Evolutionary conservation across 2,888 invertebrate genomes (phyloP).

Genomic region (Coleophora deauratella): DNA sequence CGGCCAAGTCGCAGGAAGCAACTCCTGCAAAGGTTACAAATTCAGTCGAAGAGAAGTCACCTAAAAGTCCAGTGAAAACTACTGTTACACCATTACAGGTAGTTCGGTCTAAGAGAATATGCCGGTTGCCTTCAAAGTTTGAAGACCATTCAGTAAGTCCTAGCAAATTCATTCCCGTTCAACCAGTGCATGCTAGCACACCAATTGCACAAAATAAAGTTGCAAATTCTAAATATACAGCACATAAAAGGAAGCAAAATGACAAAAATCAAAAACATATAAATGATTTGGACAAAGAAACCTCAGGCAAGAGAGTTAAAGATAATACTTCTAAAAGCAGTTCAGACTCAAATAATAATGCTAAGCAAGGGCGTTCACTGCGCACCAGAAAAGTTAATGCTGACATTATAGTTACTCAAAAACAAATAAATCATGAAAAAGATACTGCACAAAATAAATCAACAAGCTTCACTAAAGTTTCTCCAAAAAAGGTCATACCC

Average conservation of each 20-base stretch:
- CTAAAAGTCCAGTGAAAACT: constrained; percentile 31
- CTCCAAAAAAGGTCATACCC: no score
- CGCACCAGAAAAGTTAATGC: constrained; percentile 3
- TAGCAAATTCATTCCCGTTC: constrained; percentile 40
- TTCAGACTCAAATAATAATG: constrained; percentile 44
- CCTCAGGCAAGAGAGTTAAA: constrained; percentile 13
- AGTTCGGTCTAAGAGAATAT: constrained; percentile 45
- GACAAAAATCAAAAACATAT: constrained; percentile 1
- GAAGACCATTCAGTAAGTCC: constrained; percentile 53
- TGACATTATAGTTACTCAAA: constrained; percentile 2
- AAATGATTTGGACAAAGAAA: constrained; percentile 2
- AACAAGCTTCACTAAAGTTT: no score
- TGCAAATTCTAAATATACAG: constrained; percentile 1
- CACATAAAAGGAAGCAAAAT: no score
- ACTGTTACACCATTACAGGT: constrained; percentile 29
- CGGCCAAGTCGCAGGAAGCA: constrained; percentile 2
- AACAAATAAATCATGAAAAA: neutral
- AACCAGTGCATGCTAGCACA: constrained; percentile 51
- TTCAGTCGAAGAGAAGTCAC: neutral
- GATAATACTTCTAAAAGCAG: constrained; percentile 19
- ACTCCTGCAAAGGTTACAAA: no score
- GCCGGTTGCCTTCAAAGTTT: constrained; percentile 49
- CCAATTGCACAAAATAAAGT: constrained; percentile 31
- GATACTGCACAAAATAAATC: constrained; percentile 1
- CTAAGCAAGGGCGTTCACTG: constrained; percentile 14